phyloP scores from a whole-genome alignment of 2,797 vertebrate genomes.

The Nothura maculosa region DNA sequence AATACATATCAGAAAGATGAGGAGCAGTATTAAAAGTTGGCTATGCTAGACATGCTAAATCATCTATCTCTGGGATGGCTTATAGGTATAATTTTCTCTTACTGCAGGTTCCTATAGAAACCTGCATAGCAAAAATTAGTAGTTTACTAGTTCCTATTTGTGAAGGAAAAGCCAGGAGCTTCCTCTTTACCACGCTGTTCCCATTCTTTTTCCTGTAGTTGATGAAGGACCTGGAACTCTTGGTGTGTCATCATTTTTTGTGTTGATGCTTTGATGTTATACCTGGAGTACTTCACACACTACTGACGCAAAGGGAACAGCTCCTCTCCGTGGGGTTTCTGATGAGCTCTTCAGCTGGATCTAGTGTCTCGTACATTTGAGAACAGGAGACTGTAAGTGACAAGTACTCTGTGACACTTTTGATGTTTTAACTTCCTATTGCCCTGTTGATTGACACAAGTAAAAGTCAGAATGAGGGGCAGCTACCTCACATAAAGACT shows the following conservation, averaged over 20 bases:
- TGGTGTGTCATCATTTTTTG: not conserved
- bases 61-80: not conserved
- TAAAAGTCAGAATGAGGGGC: not conserved
- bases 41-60: not conserved
- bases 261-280: not conserved
- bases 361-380: not conserved
- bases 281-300: not conserved
- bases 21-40: not conserved
- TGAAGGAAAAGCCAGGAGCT: not conserved
- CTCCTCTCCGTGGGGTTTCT: not conserved
- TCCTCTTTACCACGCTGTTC: not conserved
- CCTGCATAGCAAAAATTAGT: not conserved
- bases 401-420: not conserved
- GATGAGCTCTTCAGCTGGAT: not conserved
- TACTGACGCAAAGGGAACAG: accelerated
- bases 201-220: not conserved
- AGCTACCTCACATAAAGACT: not conserved
- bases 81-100: not conserved
- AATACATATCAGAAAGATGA: not conserved
- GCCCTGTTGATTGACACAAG: not conserved
- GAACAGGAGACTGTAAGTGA: not conserved
- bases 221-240: not conserved
- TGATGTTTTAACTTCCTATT: not conserved
- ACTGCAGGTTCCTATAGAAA: not conserved
- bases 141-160: not conserved